Evolutionary conservation across 2,888 invertebrate genomes (phyloP).

Genomic region (Cheilosia pagana): DNA sequence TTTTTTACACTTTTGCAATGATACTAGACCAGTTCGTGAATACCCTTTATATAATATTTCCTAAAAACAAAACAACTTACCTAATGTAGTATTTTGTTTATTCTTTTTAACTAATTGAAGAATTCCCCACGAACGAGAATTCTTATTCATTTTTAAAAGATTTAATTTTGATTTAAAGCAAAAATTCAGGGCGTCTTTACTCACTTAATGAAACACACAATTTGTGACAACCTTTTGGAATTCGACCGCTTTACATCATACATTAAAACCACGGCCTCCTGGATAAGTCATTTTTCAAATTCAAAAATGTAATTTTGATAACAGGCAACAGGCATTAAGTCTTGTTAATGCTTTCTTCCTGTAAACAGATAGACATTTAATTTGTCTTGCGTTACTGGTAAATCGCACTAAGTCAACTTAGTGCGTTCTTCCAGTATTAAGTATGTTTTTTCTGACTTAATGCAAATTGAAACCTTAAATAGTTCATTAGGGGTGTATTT

Average conservation of each 20-base stretch:
- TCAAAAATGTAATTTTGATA: conserved; percentile 4
- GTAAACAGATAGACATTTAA: too few species aligned
- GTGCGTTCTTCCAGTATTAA: too few species aligned
- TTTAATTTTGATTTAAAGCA: background rate
- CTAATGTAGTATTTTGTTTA: conserved; percentile 1
- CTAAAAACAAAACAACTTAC: conserved; percentile 1
- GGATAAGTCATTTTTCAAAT: conserved; percentile 1
- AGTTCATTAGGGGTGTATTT: too few species aligned
- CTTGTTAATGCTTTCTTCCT: too few species aligned
- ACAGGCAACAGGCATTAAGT: background rate
- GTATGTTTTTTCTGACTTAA: too few species aligned
- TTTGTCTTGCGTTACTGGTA: too few species aligned
- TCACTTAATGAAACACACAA: background rate
- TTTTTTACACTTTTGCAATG: too few species aligned
- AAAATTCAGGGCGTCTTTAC: background rate
- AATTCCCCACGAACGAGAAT: background rate
- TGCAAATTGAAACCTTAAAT: too few species aligned
- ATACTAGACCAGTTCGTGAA: background rate
- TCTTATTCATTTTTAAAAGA: background rate
- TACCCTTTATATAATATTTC: background rate
- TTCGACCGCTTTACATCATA: background rate
- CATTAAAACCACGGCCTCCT: conserved; percentile 1
- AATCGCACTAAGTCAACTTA: too few species aligned
- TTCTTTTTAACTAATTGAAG: background rate
- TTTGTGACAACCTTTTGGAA: conserved; percentile 1